Conservation (phyloP, 2,888 invertebrate species). For the Aethes cnicana region DNA sequence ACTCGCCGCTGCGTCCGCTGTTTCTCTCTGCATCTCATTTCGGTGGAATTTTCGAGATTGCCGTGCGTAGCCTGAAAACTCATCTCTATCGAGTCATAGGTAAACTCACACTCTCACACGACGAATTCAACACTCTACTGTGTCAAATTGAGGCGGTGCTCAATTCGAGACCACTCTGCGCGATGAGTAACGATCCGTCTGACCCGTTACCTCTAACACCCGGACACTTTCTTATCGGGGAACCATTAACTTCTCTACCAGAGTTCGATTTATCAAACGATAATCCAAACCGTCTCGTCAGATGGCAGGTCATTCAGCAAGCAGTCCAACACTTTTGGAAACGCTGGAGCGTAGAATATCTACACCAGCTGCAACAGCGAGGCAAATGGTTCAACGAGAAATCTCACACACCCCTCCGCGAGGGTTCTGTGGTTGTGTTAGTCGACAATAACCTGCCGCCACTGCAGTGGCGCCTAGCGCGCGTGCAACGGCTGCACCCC, state of each 20-base stretch:
- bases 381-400: slow-evolving; percentile 3
- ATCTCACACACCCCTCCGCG: background rate
- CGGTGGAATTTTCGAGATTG: slow-evolving; percentile 15
- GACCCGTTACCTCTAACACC: slow-evolving; percentile 3
- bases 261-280: background rate
- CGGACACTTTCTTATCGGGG: slow-evolving; percentile 9
- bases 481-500: background rate
- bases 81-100: background rate
- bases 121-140: background rate
- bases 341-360: slow-evolving; percentile 7
- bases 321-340: slow-evolving; percentile 11
- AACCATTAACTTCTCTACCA: background rate
- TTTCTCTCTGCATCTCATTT: slow-evolving; percentile 7
- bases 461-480: background rate
- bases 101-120: background rate
- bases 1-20: slow-evolving; percentile 9
- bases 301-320: slow-evolving; percentile 4
- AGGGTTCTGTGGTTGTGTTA: background rate
- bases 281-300: background rate
- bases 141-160: background rate
- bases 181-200: background rate
- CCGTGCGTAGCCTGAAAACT: background rate
- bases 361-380: slow-evolving; percentile 7
- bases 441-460: background rate
- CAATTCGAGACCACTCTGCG: background rate